Evolutionary conservation across 2,888 invertebrate species (phyloP).

Genomic region (Lacanobia oleracea): DNA sequence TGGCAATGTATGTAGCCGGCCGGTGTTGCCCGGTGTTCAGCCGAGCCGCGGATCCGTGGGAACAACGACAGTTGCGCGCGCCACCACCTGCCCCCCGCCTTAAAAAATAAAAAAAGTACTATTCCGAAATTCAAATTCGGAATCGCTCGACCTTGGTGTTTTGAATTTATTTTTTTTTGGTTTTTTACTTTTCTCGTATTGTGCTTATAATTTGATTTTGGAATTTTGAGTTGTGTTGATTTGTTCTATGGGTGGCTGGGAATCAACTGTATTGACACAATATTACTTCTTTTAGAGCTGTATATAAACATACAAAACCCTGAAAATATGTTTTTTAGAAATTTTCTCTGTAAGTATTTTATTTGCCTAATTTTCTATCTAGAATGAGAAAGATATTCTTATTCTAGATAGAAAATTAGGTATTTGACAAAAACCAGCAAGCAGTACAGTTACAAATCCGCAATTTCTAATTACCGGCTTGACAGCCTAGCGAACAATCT

Average conservation of each 20-base stretch:
- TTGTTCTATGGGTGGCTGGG: background rate
- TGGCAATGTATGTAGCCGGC: constrained; percentile 76
- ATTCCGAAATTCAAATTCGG: constrained; percentile 86
- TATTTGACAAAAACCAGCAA: background rate
- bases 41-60: constrained; percentile 87
- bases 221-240: constrained; percentile 11
- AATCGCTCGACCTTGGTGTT: constrained; percentile 85
- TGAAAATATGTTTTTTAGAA: background rate
- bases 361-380: too few relatives aligned
- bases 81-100: constrained; percentile 84
- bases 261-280: background rate
- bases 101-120: constrained; percentile 72
- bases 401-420: too few relatives aligned
- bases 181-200: constrained; percentile 17
- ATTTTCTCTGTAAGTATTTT: too few relatives aligned
- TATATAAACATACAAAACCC: background rate
- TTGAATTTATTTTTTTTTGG: constrained; percentile 56
- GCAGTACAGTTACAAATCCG: constrained; percentile 15
- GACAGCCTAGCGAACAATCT: constrained; percentile 41
- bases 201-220: constrained; percentile 49
- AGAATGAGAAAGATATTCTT: too few relatives aligned
- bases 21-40: constrained; percentile 76
- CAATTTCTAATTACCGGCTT: constrained; percentile 41
- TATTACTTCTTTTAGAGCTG: background rate
- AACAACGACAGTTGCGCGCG: constrained; percentile 88